Conservation (phyloP, 2,113 vertebrate genomes). For the Kryptolebias marmoratus region DNA sequence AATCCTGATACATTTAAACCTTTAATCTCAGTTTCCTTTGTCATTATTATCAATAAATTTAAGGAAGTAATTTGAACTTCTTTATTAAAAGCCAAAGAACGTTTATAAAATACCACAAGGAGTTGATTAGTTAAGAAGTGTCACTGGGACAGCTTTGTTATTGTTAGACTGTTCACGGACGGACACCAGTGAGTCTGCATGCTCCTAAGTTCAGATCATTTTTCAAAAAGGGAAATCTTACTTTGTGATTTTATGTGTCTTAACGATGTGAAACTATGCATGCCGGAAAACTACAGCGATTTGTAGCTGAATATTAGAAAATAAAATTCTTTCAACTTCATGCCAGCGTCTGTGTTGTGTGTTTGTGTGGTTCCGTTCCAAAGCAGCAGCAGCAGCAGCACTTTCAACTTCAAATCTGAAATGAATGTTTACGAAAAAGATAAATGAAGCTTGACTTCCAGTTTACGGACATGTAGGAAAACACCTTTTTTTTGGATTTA, state of each 20-base stretch:
- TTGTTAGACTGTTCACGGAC: constrained; percentile 29
- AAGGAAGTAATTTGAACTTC: constrained; percentile 25
- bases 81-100: constrained; percentile 71
- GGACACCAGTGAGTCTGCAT: constrained; percentile 41
- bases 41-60: constrained; percentile 26
- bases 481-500: too few relatives aligned
- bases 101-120: constrained; percentile 51
- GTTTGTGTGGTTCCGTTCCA: not conserved
- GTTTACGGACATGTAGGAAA: too few relatives aligned
- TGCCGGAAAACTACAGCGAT: constrained; percentile 57
- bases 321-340: constrained; percentile 66
- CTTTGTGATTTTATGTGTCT: constrained; percentile 61
- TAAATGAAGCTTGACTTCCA: too few relatives aligned
- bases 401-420: not conserved
- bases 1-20: not conserved
- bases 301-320: constrained; percentile 64
- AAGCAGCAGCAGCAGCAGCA: too few relatives aligned
- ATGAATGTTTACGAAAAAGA: too few relatives aligned
- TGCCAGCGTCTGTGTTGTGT: not conserved
- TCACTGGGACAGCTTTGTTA: constrained; percentile 29
- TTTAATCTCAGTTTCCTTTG: constrained; percentile 7
- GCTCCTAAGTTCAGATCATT: constrained; percentile 37
- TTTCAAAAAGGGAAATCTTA: constrained; percentile 47
- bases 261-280: constrained; percentile 75
- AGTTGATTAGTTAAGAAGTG: constrained; percentile 18